These are phyloP conservation scores for Nephila pilipes DNA, from an alignment of 1,140 invertebrate genomes.

Conservation along the genomic window DNA sequence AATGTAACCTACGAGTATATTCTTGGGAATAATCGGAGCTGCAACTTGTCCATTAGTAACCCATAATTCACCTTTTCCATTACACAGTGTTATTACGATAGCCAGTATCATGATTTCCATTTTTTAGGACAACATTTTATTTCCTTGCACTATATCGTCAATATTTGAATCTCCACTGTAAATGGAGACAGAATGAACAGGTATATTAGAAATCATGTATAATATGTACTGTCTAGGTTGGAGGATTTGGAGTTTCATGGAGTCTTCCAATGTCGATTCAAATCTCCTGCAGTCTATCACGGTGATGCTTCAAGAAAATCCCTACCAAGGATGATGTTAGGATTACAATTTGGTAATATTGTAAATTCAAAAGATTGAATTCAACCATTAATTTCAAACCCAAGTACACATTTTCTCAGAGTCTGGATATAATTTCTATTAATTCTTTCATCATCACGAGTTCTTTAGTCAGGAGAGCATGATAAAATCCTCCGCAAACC, in stretches of 20 bases:
- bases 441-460: too few relatives aligned
- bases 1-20: background rate
- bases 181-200: background rate
- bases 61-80: background rate
- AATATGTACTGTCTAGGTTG: background rate
- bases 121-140: background rate
- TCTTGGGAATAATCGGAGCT: background rate
- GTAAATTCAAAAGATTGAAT: too few relatives aligned
- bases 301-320: background rate
- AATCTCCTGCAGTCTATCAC: background rate
- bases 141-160: background rate
- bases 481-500: too few relatives aligned
- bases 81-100: background rate
- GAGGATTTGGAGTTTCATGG: too few relatives aligned
- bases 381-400: too few relatives aligned
- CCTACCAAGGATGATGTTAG: constrained; percentile 4
- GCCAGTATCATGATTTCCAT: background rate
- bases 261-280: background rate
- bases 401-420: too few relatives aligned
- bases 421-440: too few relatives aligned
- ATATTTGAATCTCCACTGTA: background rate
- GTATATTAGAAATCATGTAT: background rate
- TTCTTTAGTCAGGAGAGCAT: too few relatives aligned
- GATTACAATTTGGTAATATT: too few relatives aligned
- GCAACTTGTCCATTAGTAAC: background rate